These are phyloP conservation scores for Euborellia annulipes DNA, from an alignment of 1,140 invertebrate species.

Conservation along the genomic window DNA sequence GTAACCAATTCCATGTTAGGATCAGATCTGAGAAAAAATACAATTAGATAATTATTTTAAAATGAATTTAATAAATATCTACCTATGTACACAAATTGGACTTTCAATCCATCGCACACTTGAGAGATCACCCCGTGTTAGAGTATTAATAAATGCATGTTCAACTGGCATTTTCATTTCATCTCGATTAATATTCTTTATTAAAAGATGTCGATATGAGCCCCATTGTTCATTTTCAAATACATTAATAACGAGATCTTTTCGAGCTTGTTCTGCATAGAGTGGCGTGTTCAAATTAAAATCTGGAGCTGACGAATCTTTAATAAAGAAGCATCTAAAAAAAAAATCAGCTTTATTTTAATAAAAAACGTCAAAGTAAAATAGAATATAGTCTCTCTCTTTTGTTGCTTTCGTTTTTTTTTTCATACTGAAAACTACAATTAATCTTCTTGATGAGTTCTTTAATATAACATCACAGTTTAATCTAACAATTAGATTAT, in stretches of 20 bases:
- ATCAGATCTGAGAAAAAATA: conserved; percentile 24
- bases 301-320: conserved; percentile 40
- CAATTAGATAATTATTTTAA: too few species aligned
- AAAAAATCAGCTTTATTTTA: conserved; percentile 2
- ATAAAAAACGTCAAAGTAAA: too few species aligned
- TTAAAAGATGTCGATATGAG: conserved; percentile 56
- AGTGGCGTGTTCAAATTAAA: conserved; percentile 39
- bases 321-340: conserved; percentile 40
- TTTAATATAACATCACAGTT: too few species aligned
- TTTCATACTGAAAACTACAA: too few species aligned
- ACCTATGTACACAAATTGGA: conserved; percentile 42
- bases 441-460: too few species aligned
- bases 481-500: too few species aligned
- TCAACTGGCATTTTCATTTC: too few species aligned
- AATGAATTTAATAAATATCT: too few species aligned
- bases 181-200: too few species aligned
- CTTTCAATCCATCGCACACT: conserved; percentile 89
- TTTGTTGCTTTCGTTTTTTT: too few species aligned
- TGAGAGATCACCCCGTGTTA: conserved; percentile 77
- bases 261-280: conserved; percentile 46
- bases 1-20: conserved; percentile 49
- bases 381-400: too few species aligned
- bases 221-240: conserved; percentile 67
- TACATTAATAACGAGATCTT: conserved; percentile 74
- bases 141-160: conserved; percentile 84